Evolutionary conservation across 2,888 invertebrate species (phyloP).

Genomic region (Cremastinae sp.): DNA sequence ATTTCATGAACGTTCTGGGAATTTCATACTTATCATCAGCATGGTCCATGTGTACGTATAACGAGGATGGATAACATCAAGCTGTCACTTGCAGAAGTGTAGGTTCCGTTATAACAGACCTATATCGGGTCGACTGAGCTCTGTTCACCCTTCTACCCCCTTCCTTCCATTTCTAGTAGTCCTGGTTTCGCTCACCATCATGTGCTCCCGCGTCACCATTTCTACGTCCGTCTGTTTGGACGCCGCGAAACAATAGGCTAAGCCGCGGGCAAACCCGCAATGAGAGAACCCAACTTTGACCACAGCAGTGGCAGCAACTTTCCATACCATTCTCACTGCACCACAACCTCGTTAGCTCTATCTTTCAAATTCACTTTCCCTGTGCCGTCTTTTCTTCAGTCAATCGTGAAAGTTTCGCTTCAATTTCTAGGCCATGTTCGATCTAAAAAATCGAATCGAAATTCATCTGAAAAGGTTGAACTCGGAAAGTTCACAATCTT

Average conservation of each 20-base stretch:
- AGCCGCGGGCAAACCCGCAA: constrained; percentile 47
- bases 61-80: constrained; percentile 32
- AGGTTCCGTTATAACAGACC: constrained; percentile 28
- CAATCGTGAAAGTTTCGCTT: too few relatives aligned
- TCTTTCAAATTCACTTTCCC: constrained; percentile 48
- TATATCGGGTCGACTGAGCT: constrained; percentile 14
- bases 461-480: too few relatives aligned
- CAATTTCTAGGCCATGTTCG: too few relatives aligned
- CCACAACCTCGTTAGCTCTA: constrained; percentile 37
- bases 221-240: constrained; percentile 45
- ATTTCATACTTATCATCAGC: constrained; percentile 35
- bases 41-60: constrained; percentile 26
- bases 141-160: constrained; percentile 25
- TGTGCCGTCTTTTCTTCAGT: neutral
- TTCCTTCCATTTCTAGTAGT: constrained; percentile 32
- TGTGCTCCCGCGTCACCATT: constrained; percentile 23
- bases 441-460: too few relatives aligned
- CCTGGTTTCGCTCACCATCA: constrained; percentile 30
- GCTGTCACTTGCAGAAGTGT: constrained; percentile 44
- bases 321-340: constrained; percentile 43
- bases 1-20: constrained; percentile 24
- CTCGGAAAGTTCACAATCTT: too few relatives aligned
- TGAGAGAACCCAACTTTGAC: constrained; percentile 49
- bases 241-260: constrained; percentile 40
- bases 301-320: constrained; percentile 43